Conservation (phyloP, 2,797 vertebrate species). For the Lutjanus argentimaculatus region DNA sequence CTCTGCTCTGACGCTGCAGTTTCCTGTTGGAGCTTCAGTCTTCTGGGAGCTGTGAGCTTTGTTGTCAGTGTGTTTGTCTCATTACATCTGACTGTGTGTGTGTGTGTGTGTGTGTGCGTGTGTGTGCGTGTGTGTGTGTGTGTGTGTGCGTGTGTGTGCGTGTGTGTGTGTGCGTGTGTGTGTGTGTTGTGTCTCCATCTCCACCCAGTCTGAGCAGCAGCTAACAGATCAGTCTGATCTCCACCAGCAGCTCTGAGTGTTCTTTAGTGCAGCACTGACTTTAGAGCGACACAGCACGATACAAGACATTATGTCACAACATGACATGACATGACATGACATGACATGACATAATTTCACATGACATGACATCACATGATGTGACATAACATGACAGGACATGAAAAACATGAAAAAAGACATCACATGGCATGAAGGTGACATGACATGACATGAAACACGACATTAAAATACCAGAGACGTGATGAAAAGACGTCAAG, state of each 20-base stretch:
- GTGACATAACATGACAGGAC: no score
- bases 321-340: background rate
- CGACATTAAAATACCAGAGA: no score
- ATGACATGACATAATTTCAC: background rate
- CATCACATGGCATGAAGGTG: no score
- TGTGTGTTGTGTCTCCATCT: conserved; percentile 19
- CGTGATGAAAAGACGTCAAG: no score
- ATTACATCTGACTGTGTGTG: conserved; percentile 17
- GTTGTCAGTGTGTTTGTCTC: conserved; percentile 30
- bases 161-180: conserved; percentile 18
- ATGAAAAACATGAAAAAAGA: no score
- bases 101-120: conserved; percentile 17
- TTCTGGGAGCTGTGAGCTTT: conserved; percentile 18
- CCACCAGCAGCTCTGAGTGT: background rate
- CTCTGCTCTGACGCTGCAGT: conserved; percentile 29
- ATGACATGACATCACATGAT: background rate
- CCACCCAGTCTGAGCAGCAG: conserved; percentile 43
- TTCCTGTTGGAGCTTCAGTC: conserved; percentile 30
- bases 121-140: conserved; percentile 11
- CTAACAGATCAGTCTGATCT: conserved; percentile 18
- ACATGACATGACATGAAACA: no score
- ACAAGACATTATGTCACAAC: background rate
- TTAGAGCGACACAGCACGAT: background rate
- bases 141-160: conserved; percentile 13
- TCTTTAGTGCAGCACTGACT: background rate